phyloP scores from a whole-genome alignment of 2,113 vertebrate species.

The Ptilonorhynchus violaceus region DNA sequence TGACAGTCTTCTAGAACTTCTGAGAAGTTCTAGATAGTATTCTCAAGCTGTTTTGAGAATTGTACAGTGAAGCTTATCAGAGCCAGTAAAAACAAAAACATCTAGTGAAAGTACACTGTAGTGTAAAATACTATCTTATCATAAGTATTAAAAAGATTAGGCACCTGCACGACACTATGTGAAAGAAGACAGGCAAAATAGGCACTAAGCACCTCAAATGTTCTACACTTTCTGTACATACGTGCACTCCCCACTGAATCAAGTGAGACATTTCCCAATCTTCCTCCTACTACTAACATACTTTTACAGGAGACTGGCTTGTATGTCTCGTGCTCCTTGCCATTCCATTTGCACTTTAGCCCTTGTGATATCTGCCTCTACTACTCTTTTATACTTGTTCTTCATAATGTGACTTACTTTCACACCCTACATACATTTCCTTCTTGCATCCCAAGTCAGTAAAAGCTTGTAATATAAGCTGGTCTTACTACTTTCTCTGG shows the following conservation, averaged over 20 bases:
- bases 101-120: not conserved
- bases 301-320: not conserved
- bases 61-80: not conserved
- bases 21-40: not conserved
- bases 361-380: not conserved
- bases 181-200: not conserved
- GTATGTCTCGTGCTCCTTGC: not conserved
- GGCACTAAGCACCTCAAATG: not conserved
- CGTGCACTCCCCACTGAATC: accelerated
- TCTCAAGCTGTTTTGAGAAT: not conserved
- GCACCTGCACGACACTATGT: not conserved
- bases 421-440: not conserved
- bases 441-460: not conserved
- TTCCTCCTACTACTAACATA: not conserved
- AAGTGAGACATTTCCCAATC: not conserved
- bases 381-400: not conserved
- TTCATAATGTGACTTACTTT: not conserved
- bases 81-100: not conserved
- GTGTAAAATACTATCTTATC: not conserved
- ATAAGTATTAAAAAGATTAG: not conserved
- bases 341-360: not conserved
- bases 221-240: not conserved
- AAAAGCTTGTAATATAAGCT: not conserved
- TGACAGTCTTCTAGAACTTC: not conserved
- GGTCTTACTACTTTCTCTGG: not conserved